Evolutionary conservation across 1,140 invertebrate species (phyloP), one percentile per base, ranked within the genome.

Genomic region (Pinna nobilis): DNA sequence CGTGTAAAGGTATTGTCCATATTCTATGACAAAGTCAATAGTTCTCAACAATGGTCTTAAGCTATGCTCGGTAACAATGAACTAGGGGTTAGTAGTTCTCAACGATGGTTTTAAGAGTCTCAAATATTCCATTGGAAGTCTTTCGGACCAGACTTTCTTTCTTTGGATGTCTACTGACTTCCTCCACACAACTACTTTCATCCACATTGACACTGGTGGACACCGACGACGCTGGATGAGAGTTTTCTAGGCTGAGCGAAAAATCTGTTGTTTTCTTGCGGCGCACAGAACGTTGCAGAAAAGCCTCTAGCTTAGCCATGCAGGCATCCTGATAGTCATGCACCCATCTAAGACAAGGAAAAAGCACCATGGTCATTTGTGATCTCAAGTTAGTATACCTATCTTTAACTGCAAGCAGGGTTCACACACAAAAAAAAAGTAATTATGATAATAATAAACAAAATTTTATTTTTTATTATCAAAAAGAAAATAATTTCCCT

Each of bases 261-360:
- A 59, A 23, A 61, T 15, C 15, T 23, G 71, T 11, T 55, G 64
- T 67, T 39, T 61, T 44, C 44, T 35, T 37, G 60, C 13, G 39
- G 20, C 25, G 15, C 49, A 41, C 64, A n/a, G n/a, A n/a, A n/a
- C n/a, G n/a, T n/a, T n/a, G n/a, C 18, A 88, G 72, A 66, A 93
- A 93, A 65, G 91, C 78, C 90, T 99, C 97, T 79, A 99, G 90
- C 91, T 99, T 99, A 89, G 99, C 97, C 83, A 99, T 97, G 90
- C 98, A 99, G 0, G 98, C 98, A 86, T 99, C 98, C 90, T 99
- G 98, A 88, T 99, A 99, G 88, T 99, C 98, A 86, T 99, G 98
- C 82, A 99, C 98, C 98, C 98, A 99, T 81, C 96, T 93, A 82
- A 79, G 44, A 78, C 96, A 91, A 85, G 98, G 97, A 41, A 98